Base-by-base conservation (phyloP, 37 sponge, comb jelly and placozoan species). In the Eunapius fragilis region DNA sequence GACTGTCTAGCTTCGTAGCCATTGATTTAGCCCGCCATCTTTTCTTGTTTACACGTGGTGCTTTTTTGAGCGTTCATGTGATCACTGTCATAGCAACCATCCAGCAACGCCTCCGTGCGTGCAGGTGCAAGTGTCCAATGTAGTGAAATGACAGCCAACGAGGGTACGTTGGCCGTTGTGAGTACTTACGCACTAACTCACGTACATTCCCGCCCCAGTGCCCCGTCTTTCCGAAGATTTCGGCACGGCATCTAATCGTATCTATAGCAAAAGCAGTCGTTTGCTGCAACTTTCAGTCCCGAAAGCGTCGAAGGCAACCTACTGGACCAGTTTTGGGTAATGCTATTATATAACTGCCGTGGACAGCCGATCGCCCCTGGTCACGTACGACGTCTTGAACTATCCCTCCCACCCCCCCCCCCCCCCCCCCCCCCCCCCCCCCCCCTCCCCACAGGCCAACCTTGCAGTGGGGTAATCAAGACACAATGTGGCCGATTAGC, bases 401-500 rank as follows among this genome's bases (percentile, higher is more conserved):
- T n/a, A n/a, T n/a, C n/a, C n/a, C n/a, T n/a, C n/a, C n/a, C n/a
- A n/a, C n/a, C n/a, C n/a, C n/a, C n/a, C n/a, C n/a, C n/a, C n/a
- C n/a, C n/a, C n/a, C n/a, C n/a, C n/a, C n/a, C n/a, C n/a, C n/a
- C n/a, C n/a, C n/a, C n/a, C n/a, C n/a, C n/a, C 25, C 77, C 3
- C 28, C 19, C 41, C 13, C 77, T 37, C 68, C 78, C 4, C 81
- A 19, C 70, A 93, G 96, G 50, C 96, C 93, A 19, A 74, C 82
- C 37, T 71, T 96, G 79, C 84, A 80, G 67, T 98, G 98, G 98
- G 98, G 98, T 22, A 96, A 96, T 82, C 98, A 96, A 72, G 95
- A 96, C 37, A 82, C 94, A 23, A 98, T 98, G 87, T 92, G 95
- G 89, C 93, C 94, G 35, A 23, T 98, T 36, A 95, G 76, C 30